Conservation (phyloP, 2,888 invertebrate genomes). For the Onthophagus sagittarius region DNA sequence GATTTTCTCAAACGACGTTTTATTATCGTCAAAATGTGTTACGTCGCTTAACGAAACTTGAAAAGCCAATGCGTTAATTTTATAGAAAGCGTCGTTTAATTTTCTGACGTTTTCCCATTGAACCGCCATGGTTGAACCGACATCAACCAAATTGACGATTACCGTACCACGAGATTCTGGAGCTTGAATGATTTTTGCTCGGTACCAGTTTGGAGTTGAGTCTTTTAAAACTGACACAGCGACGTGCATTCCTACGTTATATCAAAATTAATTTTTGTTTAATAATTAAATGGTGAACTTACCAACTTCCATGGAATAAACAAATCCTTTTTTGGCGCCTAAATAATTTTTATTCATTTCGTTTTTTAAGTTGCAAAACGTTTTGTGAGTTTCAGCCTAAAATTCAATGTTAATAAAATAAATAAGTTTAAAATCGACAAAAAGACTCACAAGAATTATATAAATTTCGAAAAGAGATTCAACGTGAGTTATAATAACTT, state of each 20-base stretch:
- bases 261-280: background rate
- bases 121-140: slow-evolving; percentile 53
- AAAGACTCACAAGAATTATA: background rate
- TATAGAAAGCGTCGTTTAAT: slow-evolving; percentile 44
- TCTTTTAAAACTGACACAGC: background rate
- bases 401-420: background rate
- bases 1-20: slow-evolving; percentile 37
- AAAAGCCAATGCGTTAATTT: slow-evolving; percentile 44
- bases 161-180: slow-evolving; percentile 49
- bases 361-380: background rate
- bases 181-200: slow-evolving; percentile 54
- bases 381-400: background rate
- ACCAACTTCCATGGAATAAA: background rate
- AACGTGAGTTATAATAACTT: slow-evolving; percentile 10
- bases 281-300: background rate
- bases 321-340: background rate
- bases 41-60: slow-evolving; percentile 49
- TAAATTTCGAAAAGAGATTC: slow-evolving; percentile 7
- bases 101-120: slow-evolving; percentile 53
- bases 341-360: background rate
- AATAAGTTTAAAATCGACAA: too few species aligned
- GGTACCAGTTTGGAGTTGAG: slow-evolving; percentile 51
- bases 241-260: background rate
- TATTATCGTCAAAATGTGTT: slow-evolving; percentile 42
- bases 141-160: slow-evolving; percentile 61